Evolutionary conservation across 2,888 invertebrate species (phyloP).

Genomic region (Glyphotaelius pellucidus): DNA sequence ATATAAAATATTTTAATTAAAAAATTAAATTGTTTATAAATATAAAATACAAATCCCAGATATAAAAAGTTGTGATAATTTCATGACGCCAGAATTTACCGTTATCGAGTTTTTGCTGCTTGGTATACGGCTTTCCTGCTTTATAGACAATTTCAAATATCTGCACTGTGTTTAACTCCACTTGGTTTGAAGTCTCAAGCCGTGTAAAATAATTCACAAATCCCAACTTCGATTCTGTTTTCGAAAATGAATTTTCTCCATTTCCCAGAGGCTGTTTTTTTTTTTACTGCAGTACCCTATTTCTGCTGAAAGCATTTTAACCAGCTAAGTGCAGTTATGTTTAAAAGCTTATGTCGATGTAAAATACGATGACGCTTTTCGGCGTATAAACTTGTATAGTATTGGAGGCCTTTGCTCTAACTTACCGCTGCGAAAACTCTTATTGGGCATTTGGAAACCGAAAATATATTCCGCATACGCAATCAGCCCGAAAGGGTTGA

Average conservation of each 20-base stretch:
- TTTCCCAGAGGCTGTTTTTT: slow-evolving; percentile 42
- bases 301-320: slow-evolving; percentile 49
- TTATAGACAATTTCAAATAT: background rate
- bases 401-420: slow-evolving; percentile 22
- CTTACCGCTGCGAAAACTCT: slow-evolving; percentile 15
- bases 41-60: background rate
- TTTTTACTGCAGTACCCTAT: slow-evolving; percentile 29
- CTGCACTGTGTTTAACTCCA: background rate
- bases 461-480: background rate
- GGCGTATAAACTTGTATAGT: slow-evolving; percentile 2
- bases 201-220: background rate
- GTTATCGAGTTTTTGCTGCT: too few species aligned
- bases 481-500: slow-evolving; percentile 13
- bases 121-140: too few species aligned
- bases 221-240: slow-evolving; percentile 30
- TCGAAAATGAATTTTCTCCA: slow-evolving; percentile 15
- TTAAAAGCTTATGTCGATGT: slow-evolving; percentile 33
- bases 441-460: slow-evolving; percentile 11
- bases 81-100: background rate
- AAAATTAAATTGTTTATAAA: too few species aligned
- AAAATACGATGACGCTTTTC: slow-evolving; percentile 45
- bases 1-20: too few species aligned
- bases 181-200: background rate
- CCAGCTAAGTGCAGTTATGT: slow-evolving; percentile 52
- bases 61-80: background rate